These are phyloP conservation scores for Spisula solida DNA, from an alignment of 2,888 invertebrate genomes.

Conservation along the genomic window DNA sequence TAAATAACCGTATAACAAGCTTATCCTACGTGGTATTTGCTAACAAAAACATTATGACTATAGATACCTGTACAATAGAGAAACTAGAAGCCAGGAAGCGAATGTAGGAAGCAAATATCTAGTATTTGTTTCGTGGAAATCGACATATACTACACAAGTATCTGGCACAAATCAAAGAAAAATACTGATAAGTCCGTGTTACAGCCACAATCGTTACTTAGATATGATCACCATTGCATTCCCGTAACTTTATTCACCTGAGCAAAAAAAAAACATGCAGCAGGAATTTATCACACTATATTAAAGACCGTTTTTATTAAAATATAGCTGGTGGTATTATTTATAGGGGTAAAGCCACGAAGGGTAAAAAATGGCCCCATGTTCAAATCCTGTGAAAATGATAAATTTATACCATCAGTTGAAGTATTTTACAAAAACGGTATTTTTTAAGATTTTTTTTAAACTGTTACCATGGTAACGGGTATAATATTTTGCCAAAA, in stretches of 20 bases:
- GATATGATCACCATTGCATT: neutral
- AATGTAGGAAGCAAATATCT: neutral
- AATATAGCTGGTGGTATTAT: neutral
- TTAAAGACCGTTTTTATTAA: neutral
- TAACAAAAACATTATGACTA: neutral
- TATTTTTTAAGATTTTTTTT: too few relatives aligned
- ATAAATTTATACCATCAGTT: too few relatives aligned
- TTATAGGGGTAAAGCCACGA: too few relatives aligned
- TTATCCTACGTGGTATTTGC: neutral
- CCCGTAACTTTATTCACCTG: neutral
- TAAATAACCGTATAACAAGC: neutral
- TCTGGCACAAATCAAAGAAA: neutral
- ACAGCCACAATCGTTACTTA: neutral
- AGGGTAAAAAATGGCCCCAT: too few relatives aligned
- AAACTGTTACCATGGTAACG: too few relatives aligned
- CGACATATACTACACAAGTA: neutral
- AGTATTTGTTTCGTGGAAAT: neutral
- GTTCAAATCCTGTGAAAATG: too few relatives aligned
- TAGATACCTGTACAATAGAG: slow-evolving; percentile 1
- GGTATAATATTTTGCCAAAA: too few relatives aligned
- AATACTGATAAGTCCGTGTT: neutral
- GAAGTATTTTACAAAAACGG: too few relatives aligned
- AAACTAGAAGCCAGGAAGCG: neutral
- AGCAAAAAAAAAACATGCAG: neutral
- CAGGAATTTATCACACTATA: too few relatives aligned